phyloP scores from a whole-genome alignment of 2,888 invertebrate species.

The Antheraea yamamai region DNA sequence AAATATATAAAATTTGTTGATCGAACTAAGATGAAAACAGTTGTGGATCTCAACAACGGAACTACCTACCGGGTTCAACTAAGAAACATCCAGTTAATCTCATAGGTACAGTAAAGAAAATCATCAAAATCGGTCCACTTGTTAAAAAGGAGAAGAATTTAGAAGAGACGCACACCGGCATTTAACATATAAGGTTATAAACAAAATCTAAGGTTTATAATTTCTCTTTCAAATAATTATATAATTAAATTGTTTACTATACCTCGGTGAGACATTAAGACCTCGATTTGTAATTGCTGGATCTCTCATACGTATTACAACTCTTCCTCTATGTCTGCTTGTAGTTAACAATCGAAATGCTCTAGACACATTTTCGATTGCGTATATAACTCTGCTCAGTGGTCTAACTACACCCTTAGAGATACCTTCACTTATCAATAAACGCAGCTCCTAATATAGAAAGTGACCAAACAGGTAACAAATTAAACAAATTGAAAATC shows the following conservation, averaged over 20 bases:
- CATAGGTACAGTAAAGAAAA: no score
- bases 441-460: slow-evolving; percentile 61
- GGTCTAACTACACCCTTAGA: slow-evolving; percentile 85
- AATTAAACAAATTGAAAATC: no score
- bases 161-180: no score
- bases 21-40: no score
- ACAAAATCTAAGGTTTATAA: no score
- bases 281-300: slow-evolving; percentile 35
- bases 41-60: no score
- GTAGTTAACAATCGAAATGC: slow-evolving; percentile 84
- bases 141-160: no score
- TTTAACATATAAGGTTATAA: no score
- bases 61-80: no score
- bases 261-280: slow-evolving; percentile 45
- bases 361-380: slow-evolving; percentile 82
- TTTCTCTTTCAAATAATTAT: background rate
- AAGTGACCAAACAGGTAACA: background rate
- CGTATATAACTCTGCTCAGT: slow-evolving; percentile 84
- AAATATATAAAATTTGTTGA: no score
- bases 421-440: slow-evolving; percentile 83
- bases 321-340: slow-evolving; percentile 83
- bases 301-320: slow-evolving; percentile 47
- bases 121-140: no score
- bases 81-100: no score
- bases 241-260: slow-evolving; percentile 19